Evolutionary conservation across 2,888 invertebrate genomes (phyloP).

Genomic region (Leptogaster cylindrica): DNA sequence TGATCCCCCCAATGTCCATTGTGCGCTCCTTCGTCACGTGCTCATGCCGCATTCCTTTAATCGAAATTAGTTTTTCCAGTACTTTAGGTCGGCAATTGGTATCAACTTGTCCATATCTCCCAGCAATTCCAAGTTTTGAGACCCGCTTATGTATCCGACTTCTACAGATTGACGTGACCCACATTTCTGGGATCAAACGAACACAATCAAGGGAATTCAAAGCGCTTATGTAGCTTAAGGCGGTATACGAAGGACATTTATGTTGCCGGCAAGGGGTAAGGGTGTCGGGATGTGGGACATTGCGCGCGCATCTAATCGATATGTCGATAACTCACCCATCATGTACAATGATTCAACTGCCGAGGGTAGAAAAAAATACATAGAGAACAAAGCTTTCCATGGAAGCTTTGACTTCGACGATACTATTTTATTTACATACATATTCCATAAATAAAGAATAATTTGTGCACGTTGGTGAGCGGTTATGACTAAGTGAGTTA

Average conservation of each 20-base stretch:
- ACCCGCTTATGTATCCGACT: neutral
- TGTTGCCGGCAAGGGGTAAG: neutral
- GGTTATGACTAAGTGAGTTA: no score
- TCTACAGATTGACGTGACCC: constrained; percentile 24
- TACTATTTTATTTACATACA: neutral
- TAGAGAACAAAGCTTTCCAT: neutral
- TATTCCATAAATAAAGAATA: neutral
- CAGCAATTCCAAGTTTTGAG: neutral
- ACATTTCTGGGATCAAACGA: constrained; percentile 8
- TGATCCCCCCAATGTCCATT: neutral
- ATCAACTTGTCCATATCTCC: constrained; percentile 29
- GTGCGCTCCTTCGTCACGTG: constrained; percentile 37
- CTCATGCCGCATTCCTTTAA: constrained; percentile 38
- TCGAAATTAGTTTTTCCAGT: constrained; percentile 38
- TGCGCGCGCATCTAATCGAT: constrained; percentile 40
- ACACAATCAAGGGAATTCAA: neutral
- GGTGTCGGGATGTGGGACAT: neutral
- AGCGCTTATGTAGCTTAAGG: neutral
- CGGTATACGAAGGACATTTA: neutral
- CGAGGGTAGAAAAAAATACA: neutral
- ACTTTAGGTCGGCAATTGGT: constrained; percentile 33
- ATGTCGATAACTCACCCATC: constrained; percentile 25
- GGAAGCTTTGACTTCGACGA: neutral
- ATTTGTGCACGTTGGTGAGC: no score
- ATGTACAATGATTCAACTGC: neutral